Percentiles rank a stretch among this genome's conserved stretches.
phyloP scores from a whole-genome alignment of 2,888 invertebrate species.

The Ceratothoa steindachneri region DNA sequence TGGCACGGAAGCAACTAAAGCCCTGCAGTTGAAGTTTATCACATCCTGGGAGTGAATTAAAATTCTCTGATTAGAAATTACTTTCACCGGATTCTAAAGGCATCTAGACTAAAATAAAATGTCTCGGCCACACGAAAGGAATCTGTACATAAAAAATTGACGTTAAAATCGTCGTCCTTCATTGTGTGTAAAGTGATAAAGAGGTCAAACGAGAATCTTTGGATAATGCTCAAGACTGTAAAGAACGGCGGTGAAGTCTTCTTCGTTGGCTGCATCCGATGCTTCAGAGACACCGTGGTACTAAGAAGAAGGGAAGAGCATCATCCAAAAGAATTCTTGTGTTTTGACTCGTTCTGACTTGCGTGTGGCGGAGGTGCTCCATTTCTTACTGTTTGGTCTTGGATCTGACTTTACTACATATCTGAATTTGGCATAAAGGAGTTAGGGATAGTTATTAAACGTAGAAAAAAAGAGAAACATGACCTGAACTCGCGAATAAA shows the following conservation, averaged over 20 bases:
- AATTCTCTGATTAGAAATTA: conserved; percentile 42
- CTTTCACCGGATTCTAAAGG: conserved; percentile 10
- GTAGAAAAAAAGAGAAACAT: no score
- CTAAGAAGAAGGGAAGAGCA: not conserved
- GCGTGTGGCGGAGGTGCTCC: not conserved
- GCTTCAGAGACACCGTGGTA: not conserved
- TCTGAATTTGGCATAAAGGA: no score
- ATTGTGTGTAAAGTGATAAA: not conserved
- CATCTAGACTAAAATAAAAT: conserved; percentile 33
- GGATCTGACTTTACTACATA: not conserved
- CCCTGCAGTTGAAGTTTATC: conserved; percentile 97
- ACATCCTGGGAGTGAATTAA: conserved; percentile 65
- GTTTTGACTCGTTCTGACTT: conserved; percentile 2
- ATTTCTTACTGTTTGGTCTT: not conserved
- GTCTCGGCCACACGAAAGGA: conserved; percentile 45
- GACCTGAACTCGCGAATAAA: no score
- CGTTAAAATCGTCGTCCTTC: not conserved
- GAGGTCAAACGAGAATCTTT: not conserved
- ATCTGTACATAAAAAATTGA: not conserved
- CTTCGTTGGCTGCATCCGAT: not conserved
- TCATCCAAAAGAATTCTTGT: not conserved
- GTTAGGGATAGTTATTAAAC: no score
- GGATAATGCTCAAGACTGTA: not conserved
- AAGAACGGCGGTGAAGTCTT: no score
- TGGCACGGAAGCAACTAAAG: conserved; percentile 94